phyloP scores from a whole-genome alignment of 2,797 vertebrate species.

The Pipistrellus nathusii region DNA sequence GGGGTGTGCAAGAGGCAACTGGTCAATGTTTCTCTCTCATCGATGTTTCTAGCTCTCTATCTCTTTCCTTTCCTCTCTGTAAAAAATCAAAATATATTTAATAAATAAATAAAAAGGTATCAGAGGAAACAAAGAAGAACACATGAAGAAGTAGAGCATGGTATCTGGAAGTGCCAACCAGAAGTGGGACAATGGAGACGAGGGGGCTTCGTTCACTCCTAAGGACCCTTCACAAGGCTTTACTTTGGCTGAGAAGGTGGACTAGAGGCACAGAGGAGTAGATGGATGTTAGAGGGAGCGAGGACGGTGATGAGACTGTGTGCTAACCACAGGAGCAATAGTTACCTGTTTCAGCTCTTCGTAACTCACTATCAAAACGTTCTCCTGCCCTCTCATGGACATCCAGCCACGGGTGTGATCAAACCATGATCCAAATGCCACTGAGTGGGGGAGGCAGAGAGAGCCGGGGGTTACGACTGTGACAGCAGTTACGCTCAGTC shows the following conservation, averaged over 20 bases:
- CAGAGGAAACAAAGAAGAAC: neutral
- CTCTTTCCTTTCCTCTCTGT: neutral
- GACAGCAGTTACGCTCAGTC: neutral
- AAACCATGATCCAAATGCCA: constrained; percentile 90
- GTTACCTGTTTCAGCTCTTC: constrained; percentile 82
- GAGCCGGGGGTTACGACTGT: fast-evolving
- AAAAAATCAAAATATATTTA: too few species aligned
- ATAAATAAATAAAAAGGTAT: neutral
- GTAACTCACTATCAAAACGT: constrained; percentile 89
- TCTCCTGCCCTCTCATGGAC: constrained; percentile 83
- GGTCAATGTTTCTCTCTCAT: neutral
- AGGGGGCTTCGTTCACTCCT: neutral
- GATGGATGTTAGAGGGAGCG: too few species aligned
- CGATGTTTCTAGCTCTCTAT: neutral
- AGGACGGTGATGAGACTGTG: fast-evolving
- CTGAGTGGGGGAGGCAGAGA: neutral
- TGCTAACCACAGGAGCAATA: fast-evolving
- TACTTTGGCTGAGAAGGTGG: neutral
- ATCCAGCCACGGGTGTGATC: constrained; percentile 90
- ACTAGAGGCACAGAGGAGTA: neutral
- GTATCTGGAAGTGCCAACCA: too few species aligned
- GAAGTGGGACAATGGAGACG: neutral
- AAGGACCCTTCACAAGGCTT: neutral
- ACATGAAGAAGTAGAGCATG: neutral
- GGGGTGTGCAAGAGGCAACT: neutral